phyloP scores from a whole-genome alignment of 1,140 invertebrate genomes.

The Stegodyphus dumicola region DNA sequence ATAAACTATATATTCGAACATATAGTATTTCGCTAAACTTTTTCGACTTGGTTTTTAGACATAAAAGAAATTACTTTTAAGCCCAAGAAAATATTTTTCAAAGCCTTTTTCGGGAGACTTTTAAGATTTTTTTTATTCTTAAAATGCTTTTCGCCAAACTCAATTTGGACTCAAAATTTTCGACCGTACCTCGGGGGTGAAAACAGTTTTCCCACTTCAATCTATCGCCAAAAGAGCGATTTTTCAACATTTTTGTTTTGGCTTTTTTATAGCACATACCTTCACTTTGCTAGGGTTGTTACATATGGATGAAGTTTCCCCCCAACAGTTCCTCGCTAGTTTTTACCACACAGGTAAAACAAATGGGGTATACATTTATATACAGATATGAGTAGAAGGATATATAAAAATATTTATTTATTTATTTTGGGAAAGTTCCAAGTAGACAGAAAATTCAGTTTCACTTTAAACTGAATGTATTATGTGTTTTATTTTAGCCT shows the following conservation, averaged over 20 bases:
- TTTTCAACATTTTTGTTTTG: constrained; percentile 36
- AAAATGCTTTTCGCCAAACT: constrained; percentile 42
- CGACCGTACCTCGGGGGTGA: constrained; percentile 25
- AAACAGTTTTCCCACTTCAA: constrained; percentile 47
- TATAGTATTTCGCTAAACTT: background rate
- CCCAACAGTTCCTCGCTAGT: constrained; percentile 16
- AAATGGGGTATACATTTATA: constrained; percentile 45
- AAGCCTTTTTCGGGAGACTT: background rate
- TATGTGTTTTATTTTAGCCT: constrained; percentile 28
- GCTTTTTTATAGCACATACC: background rate
- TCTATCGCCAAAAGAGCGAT: constrained; percentile 50
- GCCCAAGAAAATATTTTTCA: constrained; percentile 12
- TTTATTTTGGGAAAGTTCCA: constrained; percentile 42
- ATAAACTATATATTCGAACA: background rate
- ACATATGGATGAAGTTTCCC: constrained; percentile 49
- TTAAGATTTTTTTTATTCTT: constrained; percentile 4
- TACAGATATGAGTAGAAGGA: constrained; percentile 1
- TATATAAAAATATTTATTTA: constrained; percentile 46
- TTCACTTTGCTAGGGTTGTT: constrained; percentile 29
- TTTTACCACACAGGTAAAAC: constrained; percentile 49
- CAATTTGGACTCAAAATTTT: constrained; percentile 56
- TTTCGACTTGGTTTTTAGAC: background rate
- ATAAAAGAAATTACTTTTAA: background rate
- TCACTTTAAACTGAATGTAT: constrained; percentile 29
- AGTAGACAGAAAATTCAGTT: constrained; percentile 45